phyloP scores from a whole-genome alignment of 2,888 invertebrate species.

The Trilocha varians region DNA sequence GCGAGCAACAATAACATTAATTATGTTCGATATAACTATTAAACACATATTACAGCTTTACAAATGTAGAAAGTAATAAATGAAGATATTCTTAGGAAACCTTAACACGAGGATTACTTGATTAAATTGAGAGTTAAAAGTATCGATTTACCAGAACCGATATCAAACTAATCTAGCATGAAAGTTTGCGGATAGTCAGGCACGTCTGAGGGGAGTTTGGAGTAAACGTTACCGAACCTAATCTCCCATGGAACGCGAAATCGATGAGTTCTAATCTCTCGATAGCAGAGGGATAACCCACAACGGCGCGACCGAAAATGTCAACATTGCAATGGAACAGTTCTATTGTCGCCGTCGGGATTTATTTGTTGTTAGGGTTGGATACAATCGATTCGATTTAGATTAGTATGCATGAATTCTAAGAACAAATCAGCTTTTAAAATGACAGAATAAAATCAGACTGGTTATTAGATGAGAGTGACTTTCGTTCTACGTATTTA shows the following conservation, averaged over 20 bases:
- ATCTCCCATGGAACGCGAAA: slow-evolving; percentile 52
- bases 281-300: slow-evolving; percentile 17
- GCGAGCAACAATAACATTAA: too few relatives aligned
- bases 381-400: slow-evolving; percentile 3
- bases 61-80: too few relatives aligned
- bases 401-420: neutral
- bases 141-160: neutral
- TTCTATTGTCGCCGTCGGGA: slow-evolving; percentile 20
- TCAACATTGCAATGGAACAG: slow-evolving; percentile 49
- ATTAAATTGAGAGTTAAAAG: neutral
- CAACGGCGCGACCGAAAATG: slow-evolving; percentile 38
- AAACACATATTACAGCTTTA: too few relatives aligned
- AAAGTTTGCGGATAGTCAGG: slow-evolving; percentile 27
- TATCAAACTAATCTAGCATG: slow-evolving; percentile 32
- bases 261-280: slow-evolving; percentile 40
- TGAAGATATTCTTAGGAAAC: too few relatives aligned
- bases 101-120: neutral
- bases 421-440: too few relatives aligned
- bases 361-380: slow-evolving; percentile 15
- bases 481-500: too few relatives aligned
- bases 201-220: slow-evolving; percentile 22
- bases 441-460: too few relatives aligned
- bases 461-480: too few relatives aligned
- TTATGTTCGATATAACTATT: too few relatives aligned
- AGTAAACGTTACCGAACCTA: slow-evolving; percentile 43